phyloP scores from a whole-genome alignment of 1,140 invertebrate species.

The Papilio aristodemus region DNA sequence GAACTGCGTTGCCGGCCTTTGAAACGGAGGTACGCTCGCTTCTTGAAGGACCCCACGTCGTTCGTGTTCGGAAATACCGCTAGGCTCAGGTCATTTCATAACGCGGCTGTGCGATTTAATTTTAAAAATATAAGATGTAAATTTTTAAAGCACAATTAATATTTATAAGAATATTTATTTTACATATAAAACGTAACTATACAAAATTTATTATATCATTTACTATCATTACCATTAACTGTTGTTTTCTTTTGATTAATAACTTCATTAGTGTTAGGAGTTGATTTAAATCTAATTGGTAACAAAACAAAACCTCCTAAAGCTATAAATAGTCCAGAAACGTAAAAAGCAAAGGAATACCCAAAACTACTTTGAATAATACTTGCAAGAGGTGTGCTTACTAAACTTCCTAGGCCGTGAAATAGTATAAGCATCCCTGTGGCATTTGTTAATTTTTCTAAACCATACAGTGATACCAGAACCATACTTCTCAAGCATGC shows the following conservation, averaged over 20 bases:
- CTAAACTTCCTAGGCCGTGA: conserved; percentile 65
- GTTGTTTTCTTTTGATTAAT: not conserved
- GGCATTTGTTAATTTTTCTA: conserved; percentile 73
- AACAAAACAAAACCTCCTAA: conserved; percentile 55
- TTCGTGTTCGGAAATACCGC: too few species aligned
- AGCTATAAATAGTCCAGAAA: conserved; percentile 59
- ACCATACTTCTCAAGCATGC: conserved; percentile 60
- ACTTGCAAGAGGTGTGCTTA: conserved; percentile 66
- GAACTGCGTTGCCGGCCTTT: too few species aligned
- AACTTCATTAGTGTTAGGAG: conserved; percentile 41
- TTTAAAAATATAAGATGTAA: too few species aligned
- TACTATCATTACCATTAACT: conserved; percentile 20
- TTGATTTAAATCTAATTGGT: conserved; percentile 45
- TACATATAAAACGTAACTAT: not conserved
- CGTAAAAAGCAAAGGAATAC: conserved; percentile 58
- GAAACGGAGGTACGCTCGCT: too few species aligned
- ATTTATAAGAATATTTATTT: conserved; percentile 6
- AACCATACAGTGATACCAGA: conserved; percentile 64
- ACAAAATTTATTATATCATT: conserved; percentile 8
- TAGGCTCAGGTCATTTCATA: too few species aligned
- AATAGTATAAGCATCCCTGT: conserved; percentile 69
- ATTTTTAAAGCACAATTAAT: too few species aligned
- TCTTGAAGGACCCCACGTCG: too few species aligned
- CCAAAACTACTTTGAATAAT: conserved; percentile 58
- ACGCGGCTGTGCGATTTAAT: too few species aligned